phyloP scores from a whole-genome alignment of 2,797 vertebrate species.

The Urophycis tenuis region DNA sequence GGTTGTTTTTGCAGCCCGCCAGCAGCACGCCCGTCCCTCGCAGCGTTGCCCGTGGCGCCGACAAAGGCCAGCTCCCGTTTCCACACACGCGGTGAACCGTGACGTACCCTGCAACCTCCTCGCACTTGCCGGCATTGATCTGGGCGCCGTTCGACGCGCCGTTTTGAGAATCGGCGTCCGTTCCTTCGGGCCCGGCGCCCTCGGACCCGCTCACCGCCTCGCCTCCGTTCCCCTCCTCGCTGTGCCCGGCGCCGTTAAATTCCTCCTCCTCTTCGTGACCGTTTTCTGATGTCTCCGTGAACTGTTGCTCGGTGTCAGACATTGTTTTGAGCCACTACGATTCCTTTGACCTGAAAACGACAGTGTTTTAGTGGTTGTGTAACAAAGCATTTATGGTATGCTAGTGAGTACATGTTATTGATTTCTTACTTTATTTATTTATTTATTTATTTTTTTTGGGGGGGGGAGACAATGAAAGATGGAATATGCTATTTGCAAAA shows the following conservation, averaged over 20 bases:
- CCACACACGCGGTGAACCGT: no score
- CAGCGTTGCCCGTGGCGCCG: conserved; percentile 90
- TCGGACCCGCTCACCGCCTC: no score
- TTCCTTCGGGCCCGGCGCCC: no score
- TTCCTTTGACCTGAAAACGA: neutral
- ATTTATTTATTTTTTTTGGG: no score
- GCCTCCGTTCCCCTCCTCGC: no score
- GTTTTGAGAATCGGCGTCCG: conserved; percentile 82
- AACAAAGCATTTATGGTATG: no score
- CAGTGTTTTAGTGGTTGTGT: no score
- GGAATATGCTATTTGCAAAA: no score
- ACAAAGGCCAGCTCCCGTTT: conserved; percentile 78
- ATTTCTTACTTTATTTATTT: no score
- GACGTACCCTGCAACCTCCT: conserved; percentile 93
- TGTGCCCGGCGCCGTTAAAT: no score
- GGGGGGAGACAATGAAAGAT: no score
- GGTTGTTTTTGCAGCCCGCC: conserved; percentile 22
- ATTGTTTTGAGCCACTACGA: conserved; percentile 55
- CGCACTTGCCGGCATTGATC: conserved; percentile 93
- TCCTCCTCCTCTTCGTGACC: conserved; percentile 70
- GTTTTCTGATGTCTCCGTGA: conserved; percentile 77
- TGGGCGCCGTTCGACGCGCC: conserved; percentile 84
- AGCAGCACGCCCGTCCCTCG: conserved; percentile 68
- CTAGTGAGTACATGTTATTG: no score
- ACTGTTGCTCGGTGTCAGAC: conserved; percentile 77